These are phyloP conservation scores for Drosophila seguyi DNA, from an alignment of 1,140 invertebrate genomes.

Conservation along the genomic window DNA sequence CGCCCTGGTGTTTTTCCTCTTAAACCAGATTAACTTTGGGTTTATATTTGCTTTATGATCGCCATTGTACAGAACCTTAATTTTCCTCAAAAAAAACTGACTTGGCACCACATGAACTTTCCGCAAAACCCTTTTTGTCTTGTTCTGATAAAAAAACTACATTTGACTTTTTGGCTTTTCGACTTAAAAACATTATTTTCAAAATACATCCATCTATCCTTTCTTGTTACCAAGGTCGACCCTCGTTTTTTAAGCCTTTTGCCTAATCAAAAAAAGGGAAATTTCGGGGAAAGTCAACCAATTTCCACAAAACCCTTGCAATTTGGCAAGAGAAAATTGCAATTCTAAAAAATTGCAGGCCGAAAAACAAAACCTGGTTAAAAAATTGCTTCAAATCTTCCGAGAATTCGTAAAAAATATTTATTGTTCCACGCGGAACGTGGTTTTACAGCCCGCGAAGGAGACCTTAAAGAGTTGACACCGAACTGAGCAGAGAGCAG, in stretches of 20 bases:
- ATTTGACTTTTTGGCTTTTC: constrained; percentile 81
- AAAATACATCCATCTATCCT: constrained; percentile 24
- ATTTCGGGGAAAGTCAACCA: constrained; percentile 47
- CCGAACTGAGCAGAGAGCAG: constrained; percentile 59
- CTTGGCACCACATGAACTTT: constrained; percentile 27
- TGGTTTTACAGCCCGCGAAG: constrained; percentile 39
- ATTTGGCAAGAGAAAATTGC: constrained; percentile 44
- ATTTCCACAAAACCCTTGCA: constrained; percentile 62
- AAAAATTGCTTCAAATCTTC: constrained; percentile 38
- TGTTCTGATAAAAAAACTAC: constrained; percentile 39
- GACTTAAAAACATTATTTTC: constrained; percentile 44
- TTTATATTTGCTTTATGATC: constrained; percentile 39
- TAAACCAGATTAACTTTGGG: constrained; percentile 61
- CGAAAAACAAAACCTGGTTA: constrained; percentile 40
- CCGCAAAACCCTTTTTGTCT: constrained; percentile 25
- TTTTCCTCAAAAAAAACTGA: constrained; percentile 18
- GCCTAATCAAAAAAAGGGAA: constrained; percentile 15
- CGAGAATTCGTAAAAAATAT: constrained; percentile 47
- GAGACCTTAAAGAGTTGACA: constrained; percentile 34
- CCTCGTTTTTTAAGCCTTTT: constrained; percentile 72
- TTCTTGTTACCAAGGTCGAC: constrained; percentile 63
- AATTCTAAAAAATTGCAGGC: constrained; percentile 47
- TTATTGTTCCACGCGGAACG: constrained; percentile 28
- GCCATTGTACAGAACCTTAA: not conserved
- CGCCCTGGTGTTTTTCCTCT: constrained; percentile 10